Base-by-base conservation (phyloP, 2,113 vertebrate genomes). In the Taurulus bubalis region DNA sequence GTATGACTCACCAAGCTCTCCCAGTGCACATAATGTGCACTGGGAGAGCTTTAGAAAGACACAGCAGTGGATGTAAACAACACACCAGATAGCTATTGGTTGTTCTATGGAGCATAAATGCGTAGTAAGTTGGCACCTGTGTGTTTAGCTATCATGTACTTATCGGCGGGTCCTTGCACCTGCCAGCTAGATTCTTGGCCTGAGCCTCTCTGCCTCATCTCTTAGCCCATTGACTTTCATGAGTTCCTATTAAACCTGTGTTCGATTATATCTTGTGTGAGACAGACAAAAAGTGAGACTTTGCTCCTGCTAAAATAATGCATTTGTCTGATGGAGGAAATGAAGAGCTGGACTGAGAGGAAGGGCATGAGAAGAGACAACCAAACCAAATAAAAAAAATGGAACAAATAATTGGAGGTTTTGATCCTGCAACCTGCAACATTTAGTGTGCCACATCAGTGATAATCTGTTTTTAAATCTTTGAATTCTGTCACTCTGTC, bases 1-100 rank as follows among this genome's bases (percentile, higher is more conserved):
- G 70, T 36, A 42, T 85, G 78, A 87, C 60, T 89, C 83, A 91
- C 70, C 71, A 68, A 76, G 68, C n/a, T n/a, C n/a, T n/a, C n/a
- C n/a, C n/a, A n/a, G n/a, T n/a, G n/a, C 20, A 60, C 5, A n/a
- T 67, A 82, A 30, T 56, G 36, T 36, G 63, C 76, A 59, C 42
- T 59, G 63, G 34, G 42, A 81, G 76, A 65, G 38, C 5, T 67
- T 66, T 30, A 76, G 60, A 22, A 81, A 53, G 60, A 71, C 45
- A 62, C 40, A 7, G 70, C 51, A 5, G 34, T 58, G 73, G 47
- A 59, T 82, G 69, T 62, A 63, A 83, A 70, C 73, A 42, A 68
- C 69, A 62, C 64, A 59, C 38, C 34, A 77, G 75, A 72, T 32
- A 77, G 59, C 59, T 74, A 75, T 82, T 34, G 26, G 68, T 58